phyloP scores from a whole-genome alignment of 2,888 invertebrate genomes.

The Nephrotoma guestfalica region DNA sequence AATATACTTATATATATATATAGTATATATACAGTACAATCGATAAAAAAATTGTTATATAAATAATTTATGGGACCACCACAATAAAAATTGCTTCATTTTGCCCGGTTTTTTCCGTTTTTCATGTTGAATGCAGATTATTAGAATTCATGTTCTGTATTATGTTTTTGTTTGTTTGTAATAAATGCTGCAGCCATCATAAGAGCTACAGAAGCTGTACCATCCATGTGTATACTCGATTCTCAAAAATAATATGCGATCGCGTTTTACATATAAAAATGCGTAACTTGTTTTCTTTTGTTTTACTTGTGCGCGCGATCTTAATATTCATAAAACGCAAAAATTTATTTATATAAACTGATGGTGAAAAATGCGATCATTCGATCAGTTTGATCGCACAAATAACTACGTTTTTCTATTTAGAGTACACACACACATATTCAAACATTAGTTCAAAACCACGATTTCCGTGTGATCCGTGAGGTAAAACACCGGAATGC shows the following conservation, averaged over 20 bases:
- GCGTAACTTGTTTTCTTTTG: background rate
- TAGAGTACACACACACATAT: too few relatives aligned
- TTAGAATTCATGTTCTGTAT: background rate
- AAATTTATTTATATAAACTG: background rate
- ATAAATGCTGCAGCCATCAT: background rate
- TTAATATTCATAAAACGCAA: background rate
- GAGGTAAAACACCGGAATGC: too few relatives aligned
- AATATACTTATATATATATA: background rate
- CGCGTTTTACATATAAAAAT: background rate
- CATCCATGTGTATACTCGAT: background rate
- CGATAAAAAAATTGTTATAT: background rate
- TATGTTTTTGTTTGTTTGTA: background rate
- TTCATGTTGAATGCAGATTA: background rate
- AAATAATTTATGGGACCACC: background rate
- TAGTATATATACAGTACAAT: background rate
- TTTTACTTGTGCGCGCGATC: background rate
- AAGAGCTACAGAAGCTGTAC: background rate
- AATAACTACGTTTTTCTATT: too few relatives aligned
- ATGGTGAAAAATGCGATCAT: too few relatives aligned
- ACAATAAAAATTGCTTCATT: background rate
- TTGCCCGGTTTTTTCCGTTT: background rate
- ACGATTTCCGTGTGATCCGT: too few relatives aligned
- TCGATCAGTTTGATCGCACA: too few relatives aligned
- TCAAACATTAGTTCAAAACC: too few relatives aligned
- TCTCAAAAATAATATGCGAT: background rate